A percentile compares a stretch with the other conserved stretches of the same genome.
phyloP scores from a whole-genome alignment of 1,140 invertebrate genomes.

The Augochlora pura region DNA sequence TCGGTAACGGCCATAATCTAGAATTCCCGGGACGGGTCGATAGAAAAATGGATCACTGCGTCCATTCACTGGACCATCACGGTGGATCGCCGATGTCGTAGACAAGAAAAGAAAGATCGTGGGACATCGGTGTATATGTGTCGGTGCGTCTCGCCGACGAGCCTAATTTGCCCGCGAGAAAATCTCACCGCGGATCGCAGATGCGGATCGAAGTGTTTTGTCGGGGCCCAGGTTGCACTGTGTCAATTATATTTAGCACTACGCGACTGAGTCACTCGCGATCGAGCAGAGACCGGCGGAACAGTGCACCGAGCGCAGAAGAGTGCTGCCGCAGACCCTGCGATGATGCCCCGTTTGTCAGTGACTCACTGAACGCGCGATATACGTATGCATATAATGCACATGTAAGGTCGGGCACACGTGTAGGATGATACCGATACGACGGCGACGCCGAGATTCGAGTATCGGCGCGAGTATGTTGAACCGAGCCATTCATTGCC shows the following conservation, averaged over 20 bases:
- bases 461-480: slow-evolving; percentile 15
- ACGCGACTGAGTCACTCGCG: slow-evolving; percentile 56
- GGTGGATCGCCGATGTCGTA: too few species aligned
- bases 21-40: neutral
- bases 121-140: too few species aligned
- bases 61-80: neutral
- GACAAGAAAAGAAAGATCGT: neutral
- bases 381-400: slow-evolving; percentile 25
- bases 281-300: slow-evolving; percentile 17
- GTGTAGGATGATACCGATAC: slow-evolving; percentile 35
- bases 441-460: slow-evolving; percentile 30
- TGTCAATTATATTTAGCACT: slow-evolving; percentile 65
- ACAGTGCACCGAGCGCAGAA: slow-evolving; percentile 46
- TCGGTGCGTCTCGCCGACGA: too few species aligned
- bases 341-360: slow-evolving; percentile 55
- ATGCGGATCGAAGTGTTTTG: neutral
- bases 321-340: slow-evolving; percentile 37
- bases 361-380: slow-evolving; percentile 62
- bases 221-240: slow-evolving; percentile 38
- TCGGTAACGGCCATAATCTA: neutral
- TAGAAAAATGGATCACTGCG: neutral
- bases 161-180: neutral
- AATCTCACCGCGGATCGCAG: neutral
- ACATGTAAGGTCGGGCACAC: slow-evolving; percentile 18
- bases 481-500: slow-evolving; percentile 25